Conservation (phyloP, 2,888 invertebrate genomes). For the Sinopyrophorus schimmeli region DNA sequence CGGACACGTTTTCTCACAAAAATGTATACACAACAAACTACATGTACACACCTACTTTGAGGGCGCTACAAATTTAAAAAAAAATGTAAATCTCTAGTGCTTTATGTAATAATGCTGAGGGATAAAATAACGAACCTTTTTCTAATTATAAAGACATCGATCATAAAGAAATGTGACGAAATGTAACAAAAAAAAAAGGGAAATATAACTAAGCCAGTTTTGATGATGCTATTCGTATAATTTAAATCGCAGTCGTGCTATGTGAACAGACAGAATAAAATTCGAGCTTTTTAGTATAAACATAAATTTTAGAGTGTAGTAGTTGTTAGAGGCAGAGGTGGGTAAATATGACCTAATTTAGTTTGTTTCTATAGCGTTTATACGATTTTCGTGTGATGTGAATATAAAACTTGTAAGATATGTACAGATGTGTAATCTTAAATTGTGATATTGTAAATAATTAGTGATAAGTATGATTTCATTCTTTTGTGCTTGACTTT, state of each 20-base stretch:
- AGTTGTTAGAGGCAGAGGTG: slow-evolving; percentile 45
- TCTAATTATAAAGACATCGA: slow-evolving; percentile 23
- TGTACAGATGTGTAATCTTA: slow-evolving; percentile 48
- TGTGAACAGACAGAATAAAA: slow-evolving; percentile 39
- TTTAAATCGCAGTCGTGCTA: slow-evolving; percentile 39
- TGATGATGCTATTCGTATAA: slow-evolving; percentile 10
- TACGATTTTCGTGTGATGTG: slow-evolving; percentile 25
- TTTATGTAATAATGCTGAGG: slow-evolving; percentile 24
- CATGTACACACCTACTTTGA: slow-evolving; percentile 17
- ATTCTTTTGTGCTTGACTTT: slow-evolving; percentile 10
- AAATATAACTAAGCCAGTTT: too few species aligned
- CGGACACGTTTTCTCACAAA: too few species aligned
- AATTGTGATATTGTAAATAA: slow-evolving; percentile 55
- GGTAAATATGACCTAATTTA: slow-evolving; percentile 44
- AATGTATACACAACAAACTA: too few species aligned
- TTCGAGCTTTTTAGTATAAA: slow-evolving; percentile 47
- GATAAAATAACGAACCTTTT: slow-evolving; percentile 19
- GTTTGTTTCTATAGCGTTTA: slow-evolving; percentile 29
- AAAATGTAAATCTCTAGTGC: slow-evolving; percentile 25
- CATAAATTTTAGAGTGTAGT: slow-evolving; percentile 38
- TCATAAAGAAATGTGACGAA: slow-evolving; percentile 20
- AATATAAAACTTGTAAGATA: slow-evolving; percentile 47
- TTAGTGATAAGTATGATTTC: slow-evolving; percentile 41
- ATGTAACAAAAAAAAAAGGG: too few species aligned
- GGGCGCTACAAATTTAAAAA: slow-evolving; percentile 23